phyloP scores from a whole-genome alignment of 2,113 vertebrate genomes.

The Nothoprocta pentlandii region DNA sequence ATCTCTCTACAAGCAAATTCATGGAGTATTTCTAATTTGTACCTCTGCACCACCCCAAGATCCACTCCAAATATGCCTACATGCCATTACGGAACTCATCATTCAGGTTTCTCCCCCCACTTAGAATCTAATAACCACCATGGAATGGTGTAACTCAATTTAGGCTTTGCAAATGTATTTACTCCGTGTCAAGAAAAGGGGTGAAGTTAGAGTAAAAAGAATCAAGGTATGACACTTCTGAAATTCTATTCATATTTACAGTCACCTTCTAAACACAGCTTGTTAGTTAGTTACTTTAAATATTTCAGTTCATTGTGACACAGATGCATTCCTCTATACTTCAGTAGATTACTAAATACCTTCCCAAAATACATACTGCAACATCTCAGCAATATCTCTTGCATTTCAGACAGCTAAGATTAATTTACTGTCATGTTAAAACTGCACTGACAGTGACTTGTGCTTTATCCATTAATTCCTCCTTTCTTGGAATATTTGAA shows the following conservation, averaged over 20 bases:
- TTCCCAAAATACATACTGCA: neutral
- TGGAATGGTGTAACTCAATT: neutral
- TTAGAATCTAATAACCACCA: neutral
- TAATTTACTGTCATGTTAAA: neutral
- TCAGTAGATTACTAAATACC: neutral
- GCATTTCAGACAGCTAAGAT: neutral
- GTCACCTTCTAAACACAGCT: neutral
- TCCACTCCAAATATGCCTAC: neutral
- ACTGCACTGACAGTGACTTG: fast-evolving
- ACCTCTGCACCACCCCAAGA: fast-evolving
- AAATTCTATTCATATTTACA: neutral
- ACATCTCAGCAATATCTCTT: neutral
- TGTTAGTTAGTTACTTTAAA: neutral
- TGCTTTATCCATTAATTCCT: neutral
- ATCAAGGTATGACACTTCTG: neutral
- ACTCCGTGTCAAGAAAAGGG: neutral
- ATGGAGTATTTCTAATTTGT: neutral
- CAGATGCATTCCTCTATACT: neutral
- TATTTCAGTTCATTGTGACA: neutral
- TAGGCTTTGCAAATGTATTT: neutral
- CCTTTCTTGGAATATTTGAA: neutral
- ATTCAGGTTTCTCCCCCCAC: neutral
- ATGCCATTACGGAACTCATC: neutral
- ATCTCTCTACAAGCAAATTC: neutral
- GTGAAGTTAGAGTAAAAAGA: neutral